Conservation (phyloP, 2,888 invertebrate genomes). For the Tanytarsus gracilentus region DNA sequence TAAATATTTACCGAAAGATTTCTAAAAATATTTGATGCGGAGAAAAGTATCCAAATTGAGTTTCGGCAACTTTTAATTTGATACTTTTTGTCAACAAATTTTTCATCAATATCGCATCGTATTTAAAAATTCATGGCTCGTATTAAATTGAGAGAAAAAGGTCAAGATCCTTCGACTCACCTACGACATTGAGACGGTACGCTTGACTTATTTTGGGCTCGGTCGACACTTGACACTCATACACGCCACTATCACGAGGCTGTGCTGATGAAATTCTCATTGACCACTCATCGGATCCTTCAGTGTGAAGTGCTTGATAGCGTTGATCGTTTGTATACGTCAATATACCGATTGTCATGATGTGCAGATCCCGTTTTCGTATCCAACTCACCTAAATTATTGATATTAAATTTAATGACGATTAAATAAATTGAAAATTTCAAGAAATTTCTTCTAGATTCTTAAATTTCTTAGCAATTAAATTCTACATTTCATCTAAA, state of each 20-base stretch:
- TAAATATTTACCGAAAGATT: no score
- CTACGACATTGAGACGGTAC: slow-evolving; percentile 55
- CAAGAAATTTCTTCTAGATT: no score
- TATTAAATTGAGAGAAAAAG: slow-evolving; percentile 2
- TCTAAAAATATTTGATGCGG: no score
- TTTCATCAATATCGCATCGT: no score
- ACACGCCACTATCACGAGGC: slow-evolving; percentile 50
- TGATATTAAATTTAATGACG: no score
- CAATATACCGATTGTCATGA: slow-evolving; percentile 54
- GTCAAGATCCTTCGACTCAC: slow-evolving; percentile 43
- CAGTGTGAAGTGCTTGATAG: slow-evolving; percentile 54
- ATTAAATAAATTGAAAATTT: no score
- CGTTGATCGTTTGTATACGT: slow-evolving; percentile 58
- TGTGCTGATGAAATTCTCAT: slow-evolving; percentile 54
- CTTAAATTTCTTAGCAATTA: no score
- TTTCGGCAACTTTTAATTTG: no score
- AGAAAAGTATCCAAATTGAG: no score
- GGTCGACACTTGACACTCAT: slow-evolving; percentile 61
- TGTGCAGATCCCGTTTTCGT: slow-evolving; percentile 48
- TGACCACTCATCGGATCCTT: slow-evolving; percentile 57
- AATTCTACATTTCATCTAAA: no score
- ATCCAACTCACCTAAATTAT: slow-evolving; percentile 57
- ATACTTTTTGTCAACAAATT: no score
- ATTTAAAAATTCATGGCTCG: no score
- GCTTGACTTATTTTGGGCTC: slow-evolving; percentile 60